Evolutionary conservation across 2,888 invertebrate genomes (phyloP).

Genomic region (Prostheceraeus crozeri): DNA sequence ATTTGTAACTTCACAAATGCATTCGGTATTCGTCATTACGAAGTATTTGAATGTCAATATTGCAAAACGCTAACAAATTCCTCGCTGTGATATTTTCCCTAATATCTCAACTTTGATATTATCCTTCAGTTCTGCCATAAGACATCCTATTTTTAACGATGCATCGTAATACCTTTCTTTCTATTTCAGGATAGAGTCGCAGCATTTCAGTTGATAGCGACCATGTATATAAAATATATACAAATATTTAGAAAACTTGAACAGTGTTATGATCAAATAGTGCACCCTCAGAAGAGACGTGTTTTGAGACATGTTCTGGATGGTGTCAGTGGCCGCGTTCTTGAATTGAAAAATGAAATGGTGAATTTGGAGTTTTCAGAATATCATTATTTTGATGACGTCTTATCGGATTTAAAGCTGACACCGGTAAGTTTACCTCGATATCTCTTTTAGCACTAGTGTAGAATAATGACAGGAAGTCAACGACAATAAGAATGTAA

Average conservation of each 20-base stretch:
- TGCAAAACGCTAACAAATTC: too few relatives aligned
- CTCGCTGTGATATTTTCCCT: too few relatives aligned
- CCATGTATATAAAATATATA: slow-evolving; percentile 72
- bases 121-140: too few relatives aligned
- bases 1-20: too few relatives aligned
- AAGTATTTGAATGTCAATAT: too few relatives aligned
- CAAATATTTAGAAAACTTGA: slow-evolving; percentile 68
- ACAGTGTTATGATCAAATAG: slow-evolving; percentile 76
- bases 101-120: too few relatives aligned
- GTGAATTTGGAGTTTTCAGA: slow-evolving; percentile 78
- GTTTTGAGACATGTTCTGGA: slow-evolving; percentile 62
- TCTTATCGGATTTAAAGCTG: slow-evolving; percentile 66
- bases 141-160: too few relatives aligned
- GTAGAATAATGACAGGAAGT: too few relatives aligned
- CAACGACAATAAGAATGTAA: slow-evolving; percentile 13
- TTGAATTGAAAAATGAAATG: slow-evolving; percentile 78
- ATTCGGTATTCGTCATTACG: too few relatives aligned
- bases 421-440: slow-evolving; percentile 63
- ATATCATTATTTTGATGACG: slow-evolving; percentile 76
- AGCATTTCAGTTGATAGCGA: slow-evolving; percentile 56
- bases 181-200: slow-evolving; percentile 52
- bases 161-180: too few relatives aligned
- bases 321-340: slow-evolving; percentile 68
- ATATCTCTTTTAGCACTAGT: neutral
- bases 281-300: slow-evolving; percentile 82